Evolutionary conservation across 2,888 invertebrate species (phyloP).

Genomic region (Platycheirus albimanus): DNA sequence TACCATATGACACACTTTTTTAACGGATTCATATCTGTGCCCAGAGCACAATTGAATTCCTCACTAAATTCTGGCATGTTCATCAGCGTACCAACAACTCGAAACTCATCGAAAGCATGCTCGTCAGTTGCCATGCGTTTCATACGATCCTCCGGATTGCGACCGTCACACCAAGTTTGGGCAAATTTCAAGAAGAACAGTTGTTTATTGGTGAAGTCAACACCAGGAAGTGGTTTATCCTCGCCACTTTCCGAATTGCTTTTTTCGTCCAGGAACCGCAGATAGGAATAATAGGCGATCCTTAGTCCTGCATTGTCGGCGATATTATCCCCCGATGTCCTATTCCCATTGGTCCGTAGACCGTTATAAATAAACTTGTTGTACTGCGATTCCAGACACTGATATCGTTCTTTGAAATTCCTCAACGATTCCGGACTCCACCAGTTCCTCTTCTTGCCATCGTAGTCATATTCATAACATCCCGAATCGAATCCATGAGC

Average conservation of each 20-base stretch:
- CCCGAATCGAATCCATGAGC: constrained; percentile 80
- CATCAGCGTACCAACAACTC: constrained; percentile 93
- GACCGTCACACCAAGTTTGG: constrained; percentile 84
- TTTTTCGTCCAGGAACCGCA: constrained; percentile 80
- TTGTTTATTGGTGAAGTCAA: constrained; percentile 93
- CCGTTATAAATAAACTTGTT: constrained; percentile 79
- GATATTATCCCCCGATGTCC: constrained; percentile 90
- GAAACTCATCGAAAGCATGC: constrained; percentile 93
- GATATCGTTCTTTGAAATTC: constrained; percentile 79
- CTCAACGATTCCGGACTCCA: constrained; percentile 78
- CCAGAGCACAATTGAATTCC: constrained; percentile 89
- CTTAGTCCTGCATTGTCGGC: constrained; percentile 96
- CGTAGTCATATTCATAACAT: constrained; percentile 79
- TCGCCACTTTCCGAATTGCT: constrained; percentile 82
- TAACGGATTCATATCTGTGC: constrained; percentile 92
- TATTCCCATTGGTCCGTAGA: constrained; percentile 78
- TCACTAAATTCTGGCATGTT: constrained; percentile 92
- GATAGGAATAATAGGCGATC: constrained; percentile 93
- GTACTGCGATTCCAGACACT: constrained; percentile 80
- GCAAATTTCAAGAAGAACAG: constrained; percentile 97
- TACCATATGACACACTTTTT: constrained; percentile 96
- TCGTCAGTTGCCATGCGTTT: constrained; percentile 93
- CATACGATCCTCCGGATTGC: constrained; percentile 76
- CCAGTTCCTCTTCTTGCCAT: constrained; percentile 79
- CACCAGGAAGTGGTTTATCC: constrained; percentile 88